Conservation (phyloP, 2,888 invertebrate species). For the Drosophila cyrtoloma region DNA sequence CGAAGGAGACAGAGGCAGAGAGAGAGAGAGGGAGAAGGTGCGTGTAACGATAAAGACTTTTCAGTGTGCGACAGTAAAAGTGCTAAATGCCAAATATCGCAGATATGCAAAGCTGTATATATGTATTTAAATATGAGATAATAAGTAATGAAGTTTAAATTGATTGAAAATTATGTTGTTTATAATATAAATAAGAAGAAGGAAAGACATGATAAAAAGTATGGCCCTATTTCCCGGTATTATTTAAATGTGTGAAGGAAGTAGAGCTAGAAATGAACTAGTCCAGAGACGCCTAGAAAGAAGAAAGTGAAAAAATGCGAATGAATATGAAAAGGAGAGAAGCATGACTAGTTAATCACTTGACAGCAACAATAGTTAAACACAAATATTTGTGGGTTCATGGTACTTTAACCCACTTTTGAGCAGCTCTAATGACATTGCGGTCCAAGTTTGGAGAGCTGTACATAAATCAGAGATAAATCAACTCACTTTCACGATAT, state of each 20-base stretch:
- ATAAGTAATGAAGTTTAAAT: not conserved
- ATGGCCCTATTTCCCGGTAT: not conserved
- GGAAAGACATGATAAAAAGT: not conserved
- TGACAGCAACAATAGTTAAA: not conserved
- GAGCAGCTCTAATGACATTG: conserved; percentile 12
- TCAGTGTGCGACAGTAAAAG: conserved; percentile 22
- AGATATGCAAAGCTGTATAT: not conserved
- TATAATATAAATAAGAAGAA: not conserved
- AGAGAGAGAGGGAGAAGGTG: too few relatives aligned
- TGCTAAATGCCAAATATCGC: conserved; percentile 16
- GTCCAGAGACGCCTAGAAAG: not conserved
- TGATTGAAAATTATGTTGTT: not conserved
- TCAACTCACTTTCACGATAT: conserved; percentile 36
- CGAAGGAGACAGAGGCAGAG: too few relatives aligned
- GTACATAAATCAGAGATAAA: conserved; percentile 29
- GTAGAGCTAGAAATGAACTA: not conserved
- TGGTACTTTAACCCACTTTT: conserved; percentile 15
- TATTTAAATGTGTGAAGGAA: not conserved
- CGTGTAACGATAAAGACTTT: not conserved
- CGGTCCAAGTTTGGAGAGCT: conserved; percentile 11
- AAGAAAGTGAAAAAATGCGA: not conserved
- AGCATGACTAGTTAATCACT: not conserved
- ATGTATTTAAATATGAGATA: not conserved
- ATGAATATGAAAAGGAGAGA: not conserved
- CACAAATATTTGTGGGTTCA: not conserved